These are phyloP conservation scores for Hesperia comma DNA, from an alignment of 2,888 invertebrate genomes.

Conservation along the genomic window DNA sequence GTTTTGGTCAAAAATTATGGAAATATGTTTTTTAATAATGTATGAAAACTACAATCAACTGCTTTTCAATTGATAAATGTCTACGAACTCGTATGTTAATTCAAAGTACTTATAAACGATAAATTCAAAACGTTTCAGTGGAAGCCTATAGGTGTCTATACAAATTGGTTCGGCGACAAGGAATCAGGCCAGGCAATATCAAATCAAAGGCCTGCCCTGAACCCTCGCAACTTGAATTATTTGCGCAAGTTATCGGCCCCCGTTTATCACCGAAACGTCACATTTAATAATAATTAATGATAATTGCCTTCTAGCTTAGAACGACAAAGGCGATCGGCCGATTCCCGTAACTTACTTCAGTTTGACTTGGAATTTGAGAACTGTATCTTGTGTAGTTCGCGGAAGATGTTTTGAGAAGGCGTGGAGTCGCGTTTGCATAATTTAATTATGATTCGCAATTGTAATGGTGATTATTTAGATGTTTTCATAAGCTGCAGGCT, in stretches of 20 bases:
- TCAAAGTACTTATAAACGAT: background rate
- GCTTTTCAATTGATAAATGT: too few relatives aligned
- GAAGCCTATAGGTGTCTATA: constrained; percentile 16
- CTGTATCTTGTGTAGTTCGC: constrained; percentile 79
- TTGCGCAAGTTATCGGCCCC: constrained; percentile 79
- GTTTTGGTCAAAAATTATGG: too few relatives aligned
- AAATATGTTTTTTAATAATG: too few relatives aligned
- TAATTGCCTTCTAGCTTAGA: constrained; percentile 80
- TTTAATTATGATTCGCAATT: background rate
- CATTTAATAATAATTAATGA: constrained; percentile 84
- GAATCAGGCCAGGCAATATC: constrained; percentile 33
- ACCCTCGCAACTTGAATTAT: constrained; percentile 66
- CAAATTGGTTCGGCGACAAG: constrained; percentile 27
- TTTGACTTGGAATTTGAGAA: constrained; percentile 83
- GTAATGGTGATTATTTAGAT: background rate
- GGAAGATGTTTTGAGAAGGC: constrained; percentile 49
- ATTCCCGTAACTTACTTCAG: constrained; percentile 82
- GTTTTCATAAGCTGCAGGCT: background rate
- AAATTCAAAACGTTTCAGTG: background rate
- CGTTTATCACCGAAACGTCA: constrained; percentile 80
- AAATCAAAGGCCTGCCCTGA: constrained; percentile 36
- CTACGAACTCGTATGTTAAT: too few relatives aligned
- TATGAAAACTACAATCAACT: too few relatives aligned
- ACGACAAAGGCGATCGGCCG: constrained; percentile 82
- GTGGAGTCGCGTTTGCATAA: constrained; percentile 49